Evolutionary conservation across 2,113 vertebrate genomes (phyloP), one percentile per base, ranked within the genome.

Genomic region (Scomber scombrus): DNA sequence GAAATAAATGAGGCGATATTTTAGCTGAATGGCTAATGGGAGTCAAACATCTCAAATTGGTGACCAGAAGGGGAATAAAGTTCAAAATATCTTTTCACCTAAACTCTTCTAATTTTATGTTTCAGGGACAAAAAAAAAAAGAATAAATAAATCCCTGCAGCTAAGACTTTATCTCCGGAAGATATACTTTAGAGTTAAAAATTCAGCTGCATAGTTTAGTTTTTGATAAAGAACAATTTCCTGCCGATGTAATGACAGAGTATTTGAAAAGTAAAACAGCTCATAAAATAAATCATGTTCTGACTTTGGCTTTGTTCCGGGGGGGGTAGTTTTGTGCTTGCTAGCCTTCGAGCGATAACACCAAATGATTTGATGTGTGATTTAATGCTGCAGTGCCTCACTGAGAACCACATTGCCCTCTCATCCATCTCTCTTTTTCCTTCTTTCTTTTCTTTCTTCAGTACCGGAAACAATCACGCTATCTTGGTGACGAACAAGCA

Each of bases 381-480:
- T 91, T 90, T 86, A 79, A 77, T 88, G 85, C 89, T 7, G 45
- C 88, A 71, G 87, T 80, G 75, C 89, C 86, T 90, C 88, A 75
- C 71, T 80, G 72, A 71, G 74, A 91, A 85, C 84, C 85, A 87
- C 65, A 58, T 26, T 43, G 56, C 82, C 81, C 66, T 70, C 80
- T 76, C 85, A 81, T 90, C 77, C 88, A 72, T 88, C 82, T 88
- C 77, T 55, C n/a, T 64, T 46, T 61, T 60, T 11, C 46, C 49
- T 23, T 40, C 56, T 29, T 51, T 58, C 68, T 66, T 55, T 71
- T 54, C 69, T 86, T 75, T 75, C 75, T 40, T 43, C 49, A 13
- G 77, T 31, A 81, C 90, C 89, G 91, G 93, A 95, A 94, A 84
- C 92, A 95, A 95, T 95, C 94, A 94, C 70, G 52, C 80, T 93